Evolutionary conservation across 2,797 vertebrate genomes (phyloP).

Genomic region (Margarornis squamiger): DNA sequence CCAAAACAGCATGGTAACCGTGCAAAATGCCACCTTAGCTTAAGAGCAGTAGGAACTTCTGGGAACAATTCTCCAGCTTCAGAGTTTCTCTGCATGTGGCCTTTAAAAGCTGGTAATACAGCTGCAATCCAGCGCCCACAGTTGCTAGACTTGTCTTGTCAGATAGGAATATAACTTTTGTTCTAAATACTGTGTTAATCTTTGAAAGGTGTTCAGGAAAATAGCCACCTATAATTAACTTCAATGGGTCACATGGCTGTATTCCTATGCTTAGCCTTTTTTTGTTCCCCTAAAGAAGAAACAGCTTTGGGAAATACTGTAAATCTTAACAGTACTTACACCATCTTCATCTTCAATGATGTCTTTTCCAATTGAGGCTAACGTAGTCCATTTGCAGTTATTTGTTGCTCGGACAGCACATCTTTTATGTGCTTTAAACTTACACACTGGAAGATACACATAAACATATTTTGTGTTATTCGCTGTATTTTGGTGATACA

Average conservation of each 20-base stretch:
- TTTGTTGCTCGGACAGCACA: constrained; percentile 96
- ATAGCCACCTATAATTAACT: neutral
- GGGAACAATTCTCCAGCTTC: neutral
- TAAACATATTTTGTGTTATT: neutral
- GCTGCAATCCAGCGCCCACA: neutral
- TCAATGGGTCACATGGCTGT: neutral
- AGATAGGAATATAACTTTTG: neutral
- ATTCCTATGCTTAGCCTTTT: neutral
- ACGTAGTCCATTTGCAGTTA: constrained; percentile 98
- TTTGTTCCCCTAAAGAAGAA: neutral
- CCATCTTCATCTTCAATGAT: constrained; percentile 97
- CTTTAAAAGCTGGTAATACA: neutral
- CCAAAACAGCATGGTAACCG: neutral
- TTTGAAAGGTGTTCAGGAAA: neutral
- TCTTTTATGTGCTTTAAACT: constrained; percentile 98
- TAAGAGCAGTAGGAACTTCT: neutral
- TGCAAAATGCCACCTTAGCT: neutral
- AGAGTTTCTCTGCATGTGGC: neutral
- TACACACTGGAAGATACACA: constrained; percentile 85
- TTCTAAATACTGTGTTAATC: neutral
- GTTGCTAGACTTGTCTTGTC: neutral
- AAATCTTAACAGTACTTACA: constrained; percentile 75
- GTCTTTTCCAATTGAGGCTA: constrained; percentile 96
- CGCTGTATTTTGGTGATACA: neutral
- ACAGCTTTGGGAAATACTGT: neutral